Conservation (phyloP, 2,113 vertebrate genomes). For the Cinclus mexicanus region DNA sequence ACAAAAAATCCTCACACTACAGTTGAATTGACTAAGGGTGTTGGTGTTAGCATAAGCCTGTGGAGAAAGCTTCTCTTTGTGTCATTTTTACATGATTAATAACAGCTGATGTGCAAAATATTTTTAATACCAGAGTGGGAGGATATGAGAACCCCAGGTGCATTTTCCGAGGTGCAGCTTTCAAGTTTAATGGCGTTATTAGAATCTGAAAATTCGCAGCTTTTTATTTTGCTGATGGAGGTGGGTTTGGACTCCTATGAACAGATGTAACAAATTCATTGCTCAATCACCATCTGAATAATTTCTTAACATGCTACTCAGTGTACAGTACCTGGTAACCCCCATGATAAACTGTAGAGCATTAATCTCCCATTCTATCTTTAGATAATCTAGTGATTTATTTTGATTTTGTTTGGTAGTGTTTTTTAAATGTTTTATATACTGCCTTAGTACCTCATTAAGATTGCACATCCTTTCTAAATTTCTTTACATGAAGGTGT, state of each 20-base stretch:
- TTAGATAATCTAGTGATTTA: not conserved
- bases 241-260: not conserved
- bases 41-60: constrained; percentile 30
- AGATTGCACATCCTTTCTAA: not conserved
- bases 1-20: not conserved
- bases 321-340: not conserved
- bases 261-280: not conserved
- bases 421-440: not conserved
- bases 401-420: not conserved
- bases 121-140: constrained; percentile 63
- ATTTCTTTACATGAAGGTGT: not conserved
- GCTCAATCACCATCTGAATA: not conserved
- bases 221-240: not conserved
- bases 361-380: not conserved
- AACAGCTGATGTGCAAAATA: constrained; percentile 42
- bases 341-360: not conserved
- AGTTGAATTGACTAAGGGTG: not conserved
- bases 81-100: constrained; percentile 34
- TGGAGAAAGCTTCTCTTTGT: constrained; percentile 16
- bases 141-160: constrained; percentile 58
- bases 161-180: constrained; percentile 25
- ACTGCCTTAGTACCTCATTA: not conserved
- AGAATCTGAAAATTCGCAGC: constrained; percentile 39
- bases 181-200: not conserved
- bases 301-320: not conserved